A percentile compares a stretch with the other conserved stretches of the same genome.
Conservation (phyloP, 2,888 invertebrate genomes). For the Apomyelois bistriatella region DNA sequence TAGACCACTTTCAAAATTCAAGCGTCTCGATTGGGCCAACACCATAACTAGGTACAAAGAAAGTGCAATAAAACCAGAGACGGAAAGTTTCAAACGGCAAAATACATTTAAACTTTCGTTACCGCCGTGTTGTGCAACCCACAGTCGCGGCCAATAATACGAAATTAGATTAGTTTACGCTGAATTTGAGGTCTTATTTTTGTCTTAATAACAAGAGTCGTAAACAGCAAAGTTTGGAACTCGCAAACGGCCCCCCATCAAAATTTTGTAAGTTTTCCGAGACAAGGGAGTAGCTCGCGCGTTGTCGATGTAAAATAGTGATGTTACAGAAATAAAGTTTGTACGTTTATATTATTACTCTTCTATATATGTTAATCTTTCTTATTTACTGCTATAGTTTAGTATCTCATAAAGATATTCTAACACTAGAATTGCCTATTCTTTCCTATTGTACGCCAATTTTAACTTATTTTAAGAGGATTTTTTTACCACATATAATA, state of each 20-base stretch:
- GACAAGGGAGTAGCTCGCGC: background rate
- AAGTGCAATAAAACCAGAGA: slow-evolving; percentile 1
- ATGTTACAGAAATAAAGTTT: background rate
- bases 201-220: slow-evolving; percentile 13
- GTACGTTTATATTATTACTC: too few species aligned
- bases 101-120: slow-evolving; percentile 4
- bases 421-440: too few species aligned
- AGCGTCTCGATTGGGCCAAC: background rate
- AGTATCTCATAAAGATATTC: too few species aligned
- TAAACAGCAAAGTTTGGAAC: slow-evolving; percentile 10
- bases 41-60: background rate
- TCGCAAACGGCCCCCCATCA: slow-evolving; percentile 13
- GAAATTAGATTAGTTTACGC: slow-evolving; percentile 10
- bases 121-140: slow-evolving; percentile 4
- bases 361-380: too few species aligned
- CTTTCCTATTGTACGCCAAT: too few species aligned
- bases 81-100: background rate
- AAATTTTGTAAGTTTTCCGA: slow-evolving; percentile 13
- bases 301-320: background rate
- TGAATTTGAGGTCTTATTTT: slow-evolving; percentile 10
- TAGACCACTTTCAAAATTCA: background rate
- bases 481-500: too few species aligned
- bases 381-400: too few species aligned
- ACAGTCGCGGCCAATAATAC: slow-evolving; percentile 13
- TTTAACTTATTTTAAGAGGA: too few species aligned